These are phyloP conservation scores for Oryzaephilus surinamensis DNA, from an alignment of 1,140 invertebrate species.

Conservation along the genomic window DNA sequence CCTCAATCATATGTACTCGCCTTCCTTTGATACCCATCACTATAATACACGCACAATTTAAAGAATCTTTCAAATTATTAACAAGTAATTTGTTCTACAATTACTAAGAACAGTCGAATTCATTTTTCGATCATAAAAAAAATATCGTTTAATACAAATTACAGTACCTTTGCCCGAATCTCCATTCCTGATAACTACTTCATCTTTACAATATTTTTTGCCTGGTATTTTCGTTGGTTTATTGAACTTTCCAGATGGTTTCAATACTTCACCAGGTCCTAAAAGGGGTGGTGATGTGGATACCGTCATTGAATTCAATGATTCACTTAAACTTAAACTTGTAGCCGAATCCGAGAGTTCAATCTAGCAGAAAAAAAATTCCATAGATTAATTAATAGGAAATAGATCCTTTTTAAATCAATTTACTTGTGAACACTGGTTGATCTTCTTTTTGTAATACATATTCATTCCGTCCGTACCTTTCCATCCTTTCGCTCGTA, in stretches of 20 bases:
- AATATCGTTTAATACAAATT: constrained; percentile 21
- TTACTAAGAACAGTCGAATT: too few species aligned
- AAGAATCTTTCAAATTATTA: constrained; percentile 1
- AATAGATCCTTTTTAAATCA: not conserved
- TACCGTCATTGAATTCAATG: constrained; percentile 28
- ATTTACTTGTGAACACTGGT: constrained; percentile 40
- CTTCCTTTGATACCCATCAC: constrained; percentile 98
- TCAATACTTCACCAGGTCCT: constrained; percentile 70
- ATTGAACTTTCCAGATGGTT: constrained; percentile 75
- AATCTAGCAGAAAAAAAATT: constrained; percentile 19
- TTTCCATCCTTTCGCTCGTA: constrained; percentile 77
- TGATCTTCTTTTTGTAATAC: constrained; percentile 70
- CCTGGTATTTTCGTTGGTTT: constrained; percentile 83
- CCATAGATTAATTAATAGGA: not conserved
- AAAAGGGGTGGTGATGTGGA: constrained; percentile 47
- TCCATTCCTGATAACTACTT: constrained; percentile 85
- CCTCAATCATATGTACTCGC: constrained; percentile 94
- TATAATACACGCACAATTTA: constrained; percentile 41
- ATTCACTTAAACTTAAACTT: constrained; percentile 26
- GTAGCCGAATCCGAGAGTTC: constrained; percentile 29
- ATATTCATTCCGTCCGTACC: constrained; percentile 66
- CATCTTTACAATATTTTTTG: constrained; percentile 87
- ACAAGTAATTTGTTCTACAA: too few species aligned
- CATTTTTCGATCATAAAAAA: not conserved
- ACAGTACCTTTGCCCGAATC: constrained; percentile 94